phyloP scores from a whole-genome alignment of 1,140 invertebrate genomes.

The Mercenaria mercenaria region DNA sequence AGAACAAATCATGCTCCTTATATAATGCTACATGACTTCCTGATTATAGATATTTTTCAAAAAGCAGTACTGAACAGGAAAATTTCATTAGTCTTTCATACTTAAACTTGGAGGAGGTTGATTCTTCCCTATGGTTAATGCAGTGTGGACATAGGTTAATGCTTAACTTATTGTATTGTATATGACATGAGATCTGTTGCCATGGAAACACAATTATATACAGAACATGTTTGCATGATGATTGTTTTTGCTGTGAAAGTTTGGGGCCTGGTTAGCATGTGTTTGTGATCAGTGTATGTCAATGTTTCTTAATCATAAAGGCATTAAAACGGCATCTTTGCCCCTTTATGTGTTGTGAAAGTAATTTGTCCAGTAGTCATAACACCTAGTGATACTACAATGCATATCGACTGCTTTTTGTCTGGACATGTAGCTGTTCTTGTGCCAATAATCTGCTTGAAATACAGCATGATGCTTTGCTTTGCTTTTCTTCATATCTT shows the following conservation, averaged over 20 bases:
- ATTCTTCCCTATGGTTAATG: not conserved
- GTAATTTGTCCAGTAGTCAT: not conserved
- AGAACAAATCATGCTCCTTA: too few relatives aligned
- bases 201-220: not conserved
- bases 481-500: not conserved
- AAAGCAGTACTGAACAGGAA: too few relatives aligned
- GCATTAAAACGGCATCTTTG: not conserved
- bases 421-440: too few relatives aligned
- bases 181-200: not conserved
- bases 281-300: slow-evolving; percentile 6
- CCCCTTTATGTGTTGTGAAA: not conserved
- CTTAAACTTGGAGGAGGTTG: too few relatives aligned
- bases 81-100: too few relatives aligned
- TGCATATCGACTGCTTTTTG: too few relatives aligned
- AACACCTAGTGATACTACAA: not conserved
- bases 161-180: not conserved
- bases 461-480: not conserved
- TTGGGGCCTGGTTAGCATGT: slow-evolving; percentile 67
- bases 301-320: not conserved
- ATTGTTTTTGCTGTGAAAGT: not conserved
- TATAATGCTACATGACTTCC: too few relatives aligned
- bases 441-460: slow-evolving; percentile 4
- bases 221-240: slow-evolving; percentile 6
- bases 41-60: too few relatives aligned
- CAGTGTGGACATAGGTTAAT: not conserved